These are phyloP conservation scores for Gerris buenoi DNA, from an alignment of 1,140 invertebrate genomes.

Conservation along the genomic window DNA sequence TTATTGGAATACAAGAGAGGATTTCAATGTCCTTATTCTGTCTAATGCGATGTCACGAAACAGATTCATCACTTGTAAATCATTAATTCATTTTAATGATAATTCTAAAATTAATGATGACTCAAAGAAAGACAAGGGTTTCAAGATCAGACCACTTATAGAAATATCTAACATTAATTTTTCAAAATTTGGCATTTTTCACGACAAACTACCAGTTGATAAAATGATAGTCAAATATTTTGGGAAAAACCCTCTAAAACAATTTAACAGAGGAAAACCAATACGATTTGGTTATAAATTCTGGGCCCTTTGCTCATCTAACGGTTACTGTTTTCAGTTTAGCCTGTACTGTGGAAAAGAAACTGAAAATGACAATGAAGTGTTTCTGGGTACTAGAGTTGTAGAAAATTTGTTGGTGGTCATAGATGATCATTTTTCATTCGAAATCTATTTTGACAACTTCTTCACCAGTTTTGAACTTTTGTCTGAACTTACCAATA, in stretches of 20 bases:
- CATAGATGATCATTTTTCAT: not conserved
- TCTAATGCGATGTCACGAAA: conserved; percentile 14
- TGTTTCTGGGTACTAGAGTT: not conserved
- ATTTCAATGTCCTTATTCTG: not conserved
- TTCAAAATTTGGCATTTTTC: conserved; percentile 28
- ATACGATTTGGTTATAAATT: conserved; percentile 34
- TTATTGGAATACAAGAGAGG: not conserved
- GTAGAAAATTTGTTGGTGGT: not conserved
- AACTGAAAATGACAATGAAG: not conserved
- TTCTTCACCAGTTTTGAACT: not conserved
- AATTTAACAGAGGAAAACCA: conserved; percentile 33
- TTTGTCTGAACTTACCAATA: not conserved
- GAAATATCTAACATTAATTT: conserved; percentile 21
- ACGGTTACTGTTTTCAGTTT: conserved; percentile 9
- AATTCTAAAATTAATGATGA: conserved; percentile 23
- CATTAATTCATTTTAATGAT: conserved; percentile 23
- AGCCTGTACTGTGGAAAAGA: conserved; percentile 10
- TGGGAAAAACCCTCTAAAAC: conserved; percentile 33
- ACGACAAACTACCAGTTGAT: conserved; percentile 31
- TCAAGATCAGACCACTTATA: conserved; percentile 24
- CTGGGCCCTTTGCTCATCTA: conserved; percentile 20
- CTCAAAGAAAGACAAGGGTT: conserved; percentile 26
- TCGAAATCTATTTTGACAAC: not conserved
- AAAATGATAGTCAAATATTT: conserved; percentile 36
- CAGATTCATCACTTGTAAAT: conserved; percentile 20